Conservation (phyloP, 2,113 vertebrate species). For the Leptosomus discolor region DNA sequence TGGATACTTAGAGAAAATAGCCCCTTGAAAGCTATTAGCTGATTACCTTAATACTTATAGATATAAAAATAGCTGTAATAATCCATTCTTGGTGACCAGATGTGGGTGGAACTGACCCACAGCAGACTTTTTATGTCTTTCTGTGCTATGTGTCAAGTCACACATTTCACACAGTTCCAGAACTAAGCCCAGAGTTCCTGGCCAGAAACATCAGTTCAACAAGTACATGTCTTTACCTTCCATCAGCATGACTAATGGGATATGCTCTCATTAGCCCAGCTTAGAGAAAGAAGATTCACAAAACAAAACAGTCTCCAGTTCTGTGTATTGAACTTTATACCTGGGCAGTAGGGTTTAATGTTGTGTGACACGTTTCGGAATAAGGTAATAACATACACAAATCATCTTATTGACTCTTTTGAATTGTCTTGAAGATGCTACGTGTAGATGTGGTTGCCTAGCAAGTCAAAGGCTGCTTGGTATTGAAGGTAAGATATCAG, state of each 20-base stretch:
- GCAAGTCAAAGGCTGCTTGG: neutral
- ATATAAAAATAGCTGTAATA: constrained; percentile 28
- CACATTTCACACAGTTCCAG: neutral
- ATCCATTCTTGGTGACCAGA: neutral
- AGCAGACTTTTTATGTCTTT: neutral
- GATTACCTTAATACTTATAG: constrained; percentile 36
- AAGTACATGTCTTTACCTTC: neutral
- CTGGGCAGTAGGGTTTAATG: neutral
- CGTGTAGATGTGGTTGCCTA: neutral
- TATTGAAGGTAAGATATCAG: neutral
- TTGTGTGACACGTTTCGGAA: neutral
- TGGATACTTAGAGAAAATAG: constrained; percentile 28
- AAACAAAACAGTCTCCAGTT: neutral
- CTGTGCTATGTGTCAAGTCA: neutral
- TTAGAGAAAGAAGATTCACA: neutral
- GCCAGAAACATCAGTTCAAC: neutral
- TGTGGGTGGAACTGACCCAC: neutral
- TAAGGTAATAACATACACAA: neutral
- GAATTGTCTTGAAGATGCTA: neutral
- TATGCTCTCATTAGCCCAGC: neutral
- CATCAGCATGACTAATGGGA: neutral
- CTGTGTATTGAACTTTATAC: neutral
- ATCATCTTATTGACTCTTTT: neutral
- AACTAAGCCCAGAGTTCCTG: neutral
- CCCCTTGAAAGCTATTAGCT: constrained; percentile 19